Conservation (phyloP, 2,113 vertebrate genomes). For the Oxygymnocypris stewartii region DNA sequence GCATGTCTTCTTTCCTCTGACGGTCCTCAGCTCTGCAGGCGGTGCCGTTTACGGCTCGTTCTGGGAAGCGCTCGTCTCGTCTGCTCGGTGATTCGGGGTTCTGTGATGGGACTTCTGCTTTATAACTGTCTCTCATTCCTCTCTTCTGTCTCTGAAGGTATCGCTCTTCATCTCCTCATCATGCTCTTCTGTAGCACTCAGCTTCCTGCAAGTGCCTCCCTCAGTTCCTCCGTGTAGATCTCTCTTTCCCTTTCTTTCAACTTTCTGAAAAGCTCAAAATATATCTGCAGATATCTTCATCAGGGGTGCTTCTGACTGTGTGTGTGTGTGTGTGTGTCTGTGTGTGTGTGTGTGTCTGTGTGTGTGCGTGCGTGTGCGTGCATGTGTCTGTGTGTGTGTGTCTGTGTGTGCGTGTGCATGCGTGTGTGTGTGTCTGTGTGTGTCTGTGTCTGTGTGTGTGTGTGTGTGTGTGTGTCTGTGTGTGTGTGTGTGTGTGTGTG, state of each 20-base stretch:
- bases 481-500: too few relatives aligned
- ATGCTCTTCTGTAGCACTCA: not conserved
- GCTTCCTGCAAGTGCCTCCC: too few relatives aligned
- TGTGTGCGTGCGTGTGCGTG: too few relatives aligned
- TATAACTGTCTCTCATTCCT: conserved; percentile 60
- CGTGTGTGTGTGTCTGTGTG: too few relatives aligned
- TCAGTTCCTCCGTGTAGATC: not conserved
- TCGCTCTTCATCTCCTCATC: conserved; percentile 24
- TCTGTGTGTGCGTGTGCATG: too few relatives aligned
- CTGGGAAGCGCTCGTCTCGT: conserved; percentile 87
- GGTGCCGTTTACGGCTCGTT: conserved; percentile 90
- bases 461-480: too few relatives aligned
- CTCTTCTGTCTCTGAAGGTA: conserved; percentile 17
- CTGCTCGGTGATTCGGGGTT: conserved; percentile 87
- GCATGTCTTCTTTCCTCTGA: not conserved
- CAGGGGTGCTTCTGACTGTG: not conserved
- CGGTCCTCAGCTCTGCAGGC: conserved; percentile 85
- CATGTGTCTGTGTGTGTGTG: too few relatives aligned
- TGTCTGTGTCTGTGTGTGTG: too few relatives aligned
- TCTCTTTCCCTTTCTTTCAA: conserved; percentile 8
- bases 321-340: too few relatives aligned
- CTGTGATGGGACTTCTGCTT: conserved; percentile 80
- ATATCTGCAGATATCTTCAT: not conserved
- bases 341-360: conserved; percentile 26
- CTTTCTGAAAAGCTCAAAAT: not conserved